Conservation (phyloP, 2,113 vertebrate genomes). For the Ceyx cyanopectus region DNA sequence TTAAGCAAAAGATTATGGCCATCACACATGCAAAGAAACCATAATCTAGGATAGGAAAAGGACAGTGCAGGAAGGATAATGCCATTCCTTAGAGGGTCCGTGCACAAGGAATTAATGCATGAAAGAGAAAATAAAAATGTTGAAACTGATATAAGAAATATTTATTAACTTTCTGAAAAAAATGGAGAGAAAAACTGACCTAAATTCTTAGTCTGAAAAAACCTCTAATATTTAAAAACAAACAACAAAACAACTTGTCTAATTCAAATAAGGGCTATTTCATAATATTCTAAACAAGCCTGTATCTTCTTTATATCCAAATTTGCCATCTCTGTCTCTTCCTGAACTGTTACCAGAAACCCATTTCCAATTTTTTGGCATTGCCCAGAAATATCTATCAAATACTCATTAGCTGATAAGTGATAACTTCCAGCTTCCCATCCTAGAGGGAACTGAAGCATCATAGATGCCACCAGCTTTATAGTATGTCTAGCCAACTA, state of each 20-base stretch:
- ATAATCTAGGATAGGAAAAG: fast-evolving
- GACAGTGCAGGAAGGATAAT: too few species aligned
- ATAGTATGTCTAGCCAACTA: neutral
- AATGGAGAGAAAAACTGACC: neutral
- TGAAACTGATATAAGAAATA: neutral
- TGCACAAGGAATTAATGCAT: neutral
- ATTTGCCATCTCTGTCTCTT: neutral
- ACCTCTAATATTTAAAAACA: neutral
- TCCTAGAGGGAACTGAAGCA: neutral
- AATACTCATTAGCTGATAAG: neutral
- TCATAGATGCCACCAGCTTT: neutral
- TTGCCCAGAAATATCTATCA: neutral
- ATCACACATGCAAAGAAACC: neutral
- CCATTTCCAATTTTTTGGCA: neutral
- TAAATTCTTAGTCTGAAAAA: neutral
- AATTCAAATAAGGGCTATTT: neutral
- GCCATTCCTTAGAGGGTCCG: neutral
- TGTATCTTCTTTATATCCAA: neutral
- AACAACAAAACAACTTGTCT: too few species aligned
- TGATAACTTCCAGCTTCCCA: neutral
- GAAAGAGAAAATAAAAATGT: neutral
- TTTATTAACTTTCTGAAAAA: neutral
- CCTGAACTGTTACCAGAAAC: neutral
- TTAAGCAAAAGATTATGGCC: neutral
- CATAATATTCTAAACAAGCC: neutral